phyloP scores from a whole-genome alignment of 2,113 vertebrate species.

The Naja naja region DNA sequence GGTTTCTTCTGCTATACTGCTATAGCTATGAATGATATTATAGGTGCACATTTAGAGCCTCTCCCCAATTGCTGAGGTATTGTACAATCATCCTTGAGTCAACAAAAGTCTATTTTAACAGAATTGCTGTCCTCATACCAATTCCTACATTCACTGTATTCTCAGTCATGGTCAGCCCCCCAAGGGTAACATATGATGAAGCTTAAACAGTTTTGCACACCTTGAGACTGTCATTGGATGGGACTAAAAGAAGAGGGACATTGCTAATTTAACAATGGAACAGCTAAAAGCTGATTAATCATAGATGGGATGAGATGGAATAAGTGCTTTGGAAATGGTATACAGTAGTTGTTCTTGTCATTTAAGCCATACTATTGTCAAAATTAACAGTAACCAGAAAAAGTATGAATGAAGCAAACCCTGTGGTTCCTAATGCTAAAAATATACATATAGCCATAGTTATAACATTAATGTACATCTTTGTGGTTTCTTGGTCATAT shows the following conservation, averaged over 20 bases:
- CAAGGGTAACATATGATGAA: neutral
- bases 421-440: slow-evolving; percentile 1
- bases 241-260: neutral
- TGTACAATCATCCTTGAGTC: neutral
- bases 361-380: neutral
- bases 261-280: neutral
- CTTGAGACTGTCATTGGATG: neutral
- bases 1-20: neutral
- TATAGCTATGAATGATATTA: neutral
- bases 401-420: slow-evolving; percentile 21
- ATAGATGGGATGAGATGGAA: neutral
- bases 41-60: neutral
- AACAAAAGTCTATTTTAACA: neutral
- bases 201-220: neutral
- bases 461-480: neutral
- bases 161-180: neutral
- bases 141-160: neutral
- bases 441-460: neutral
- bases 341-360: neutral
- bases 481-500: neutral
- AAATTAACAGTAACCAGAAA: neutral
- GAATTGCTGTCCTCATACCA: neutral
- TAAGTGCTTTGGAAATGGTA: neutral
- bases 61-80: neutral
- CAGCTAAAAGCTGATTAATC: neutral